Base-by-base conservation (phyloP, 2,113 vertebrate species). In the Sylvia atricapilla region DNA sequence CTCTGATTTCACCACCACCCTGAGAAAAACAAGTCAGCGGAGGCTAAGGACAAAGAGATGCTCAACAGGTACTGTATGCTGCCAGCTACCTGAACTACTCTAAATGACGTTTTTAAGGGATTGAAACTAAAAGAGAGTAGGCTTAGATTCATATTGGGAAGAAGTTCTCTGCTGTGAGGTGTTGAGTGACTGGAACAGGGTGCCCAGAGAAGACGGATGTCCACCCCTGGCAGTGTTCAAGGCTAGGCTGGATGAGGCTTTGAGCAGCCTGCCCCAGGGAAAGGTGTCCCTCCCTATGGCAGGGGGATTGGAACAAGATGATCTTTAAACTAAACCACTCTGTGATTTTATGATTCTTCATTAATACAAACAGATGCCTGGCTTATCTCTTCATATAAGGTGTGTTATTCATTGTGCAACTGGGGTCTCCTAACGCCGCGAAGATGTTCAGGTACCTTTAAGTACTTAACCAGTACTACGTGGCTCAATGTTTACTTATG, bases 401-500 rank as follows among this genome's bases (percentile, higher is more conserved):
- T 9, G 10, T 1, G 12, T 7, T 20, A 35, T 82, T 63, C 15
- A 20, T 14, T 22, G 16, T 22, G 19, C 35, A 64, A 2, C 33
- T 15, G 33, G 6, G 3, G 18, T 44, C 18, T 64, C n/a, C 24
- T 8, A 9, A 87, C 52, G 11, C 59, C 10, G 53, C 0, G 4
- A 5, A 44, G 4, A 23, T 0, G 0, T 28, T 31, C 41, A 10
- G 3, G 8, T 1, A 39, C 7, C 10, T 13, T 13, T 17, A 69
- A 28, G 27, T 31, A 62, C 8, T 37, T 8, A 39, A 43, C 0
- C 2, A 53, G 28, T 10, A 60, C 5, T 0, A 17, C 0, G 13
- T 17, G 30, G 5, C 10, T 22, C 53, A 17, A 50, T 13, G 37
- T 46, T 31, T n/a, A 52, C 11, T 43, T 13, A 8, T 2, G 1